These are phyloP conservation scores for Ivindomyrus marchei DNA, from an alignment of 2,113 vertebrate species.

Conservation along the genomic window DNA sequence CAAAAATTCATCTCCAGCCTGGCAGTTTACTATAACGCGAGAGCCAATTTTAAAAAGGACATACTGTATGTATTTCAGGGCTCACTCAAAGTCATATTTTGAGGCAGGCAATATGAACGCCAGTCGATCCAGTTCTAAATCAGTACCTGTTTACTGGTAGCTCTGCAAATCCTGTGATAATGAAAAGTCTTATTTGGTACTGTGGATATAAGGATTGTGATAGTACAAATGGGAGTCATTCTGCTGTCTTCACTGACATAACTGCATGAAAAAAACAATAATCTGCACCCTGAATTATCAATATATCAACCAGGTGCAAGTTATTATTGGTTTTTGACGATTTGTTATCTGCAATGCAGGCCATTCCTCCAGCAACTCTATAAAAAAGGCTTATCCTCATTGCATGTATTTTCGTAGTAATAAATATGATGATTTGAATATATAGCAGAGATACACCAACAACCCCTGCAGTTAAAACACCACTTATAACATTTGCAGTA, in stretches of 20 bases:
- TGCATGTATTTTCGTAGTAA: background rate
- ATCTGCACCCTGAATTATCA: background rate
- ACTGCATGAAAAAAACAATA: background rate
- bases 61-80: background rate
- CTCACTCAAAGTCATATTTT: background rate
- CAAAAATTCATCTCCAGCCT: background rate
- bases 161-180: background rate
- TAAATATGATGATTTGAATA: background rate
- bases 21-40: background rate
- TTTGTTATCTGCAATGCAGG: background rate
- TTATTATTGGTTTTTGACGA: background rate
- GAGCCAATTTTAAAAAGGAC: background rate
- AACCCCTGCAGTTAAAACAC: background rate
- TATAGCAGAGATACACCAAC: background rate
- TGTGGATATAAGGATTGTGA: background rate
- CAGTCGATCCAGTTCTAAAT: background rate
- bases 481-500: background rate
- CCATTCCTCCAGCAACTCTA: background rate
- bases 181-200: background rate
- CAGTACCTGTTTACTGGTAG: background rate
- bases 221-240: background rate
- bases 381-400: background rate
- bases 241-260: background rate
- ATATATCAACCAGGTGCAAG: background rate
- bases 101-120: background rate